A percentile compares a stretch with the other conserved stretches of the same genome.
Conservation (phyloP, 2,797 vertebrate species). For the Discoglossus pictus region DNA sequence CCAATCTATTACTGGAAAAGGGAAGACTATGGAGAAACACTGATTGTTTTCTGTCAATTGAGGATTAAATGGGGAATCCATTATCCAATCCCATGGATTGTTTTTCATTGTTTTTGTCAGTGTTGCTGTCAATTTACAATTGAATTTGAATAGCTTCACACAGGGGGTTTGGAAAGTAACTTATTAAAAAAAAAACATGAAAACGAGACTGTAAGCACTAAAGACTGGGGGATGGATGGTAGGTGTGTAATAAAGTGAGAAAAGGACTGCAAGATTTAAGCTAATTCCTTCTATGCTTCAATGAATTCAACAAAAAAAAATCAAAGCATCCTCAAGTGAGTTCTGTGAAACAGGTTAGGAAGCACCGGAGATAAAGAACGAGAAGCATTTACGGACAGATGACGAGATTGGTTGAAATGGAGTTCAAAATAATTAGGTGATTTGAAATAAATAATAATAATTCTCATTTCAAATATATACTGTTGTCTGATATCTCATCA, state of each 20-base stretch:
- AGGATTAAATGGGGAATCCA: constrained; percentile 23
- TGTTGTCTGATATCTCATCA: too few relatives aligned
- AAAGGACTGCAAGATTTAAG: not conserved
- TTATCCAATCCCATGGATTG: constrained; percentile 6
- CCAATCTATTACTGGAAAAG: constrained; percentile 39
- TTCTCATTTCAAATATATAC: too few relatives aligned
- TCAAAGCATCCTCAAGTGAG: not conserved
- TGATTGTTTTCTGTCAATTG: constrained; percentile 19
- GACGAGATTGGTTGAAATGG: too few relatives aligned
- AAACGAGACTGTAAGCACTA: not conserved
- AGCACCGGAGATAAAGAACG: too few relatives aligned
- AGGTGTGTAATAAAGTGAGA: too few relatives aligned
- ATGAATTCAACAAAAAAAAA: not conserved
- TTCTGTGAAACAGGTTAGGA: too few relatives aligned
- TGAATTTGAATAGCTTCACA: constrained; percentile 7
- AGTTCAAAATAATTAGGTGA: too few relatives aligned
- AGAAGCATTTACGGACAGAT: too few relatives aligned
- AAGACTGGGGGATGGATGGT: too few relatives aligned
- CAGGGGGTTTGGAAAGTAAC: not conserved
- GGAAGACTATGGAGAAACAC: not conserved
- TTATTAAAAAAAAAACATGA: not conserved
- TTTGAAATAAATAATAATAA: too few relatives aligned
- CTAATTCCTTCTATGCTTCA: not conserved
- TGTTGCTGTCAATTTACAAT: constrained; percentile 8
- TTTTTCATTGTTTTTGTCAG: constrained; percentile 9